Base-by-base conservation (phyloP, 2,113 vertebrate genomes). In the Puffinus mauretanicus region DNA sequence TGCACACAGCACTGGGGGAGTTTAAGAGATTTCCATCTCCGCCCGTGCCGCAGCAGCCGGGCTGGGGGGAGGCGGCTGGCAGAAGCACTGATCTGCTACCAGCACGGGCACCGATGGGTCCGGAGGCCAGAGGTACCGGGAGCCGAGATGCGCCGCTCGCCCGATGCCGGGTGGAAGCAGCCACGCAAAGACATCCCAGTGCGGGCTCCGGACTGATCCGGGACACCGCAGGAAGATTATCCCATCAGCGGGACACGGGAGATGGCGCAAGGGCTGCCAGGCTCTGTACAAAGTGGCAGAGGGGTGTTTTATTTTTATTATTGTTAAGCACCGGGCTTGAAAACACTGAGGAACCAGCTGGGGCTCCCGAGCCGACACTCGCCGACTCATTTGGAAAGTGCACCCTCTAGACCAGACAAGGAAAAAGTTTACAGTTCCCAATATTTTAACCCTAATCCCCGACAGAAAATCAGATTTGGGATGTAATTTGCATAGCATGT, bases 401-500 rank as follows among this genome's bases (percentile, higher is more conserved):
- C 24, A 46, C 34, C 55, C 72, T 78, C 34, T 20, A 38, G 64
- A 52, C 16, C 25, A 55, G 79, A 22, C 44, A 13, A 29, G 36
- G 64, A 21, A 84, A 83, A 93, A 79, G 61, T 76, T 88, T 26
- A 22, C 82, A 9, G 10, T 14, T 93, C 82, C 86, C 90, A 47
- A 65, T 71, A 69, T 73, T 92, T 65, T 42, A 71, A 78, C 42
- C 81, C n/a, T 64, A 86, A 93, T 95, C 83, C 65, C 73, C 4
- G 4, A 34, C 42, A 62, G 90, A 97, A 98, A 98, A 98, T 98
- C 98, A 98, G 98, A 98, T 97, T 98, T 96, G 97, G 98, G 98
- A 98, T 98, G 98, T 98, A 98, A 99, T 98, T 98, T 98, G 98
- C 98, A 98, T 98, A 98, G 98, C 98, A 95, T 98, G 98, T 98